phyloP scores from a whole-genome alignment of 2,888 invertebrate species.

The Octonoba sinensis region DNA sequence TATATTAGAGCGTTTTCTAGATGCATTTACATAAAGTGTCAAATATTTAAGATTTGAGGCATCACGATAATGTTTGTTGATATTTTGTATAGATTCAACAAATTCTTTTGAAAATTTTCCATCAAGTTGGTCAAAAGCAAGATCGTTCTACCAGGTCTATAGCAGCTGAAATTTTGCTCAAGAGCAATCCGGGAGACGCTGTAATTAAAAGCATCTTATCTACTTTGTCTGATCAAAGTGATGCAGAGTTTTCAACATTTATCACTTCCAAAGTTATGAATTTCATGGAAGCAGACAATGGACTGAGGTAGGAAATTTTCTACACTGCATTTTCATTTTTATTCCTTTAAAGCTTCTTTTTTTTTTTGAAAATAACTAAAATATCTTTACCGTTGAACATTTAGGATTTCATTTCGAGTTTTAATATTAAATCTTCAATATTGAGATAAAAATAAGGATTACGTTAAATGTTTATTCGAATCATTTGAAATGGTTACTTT shows the following conservation, averaged over 20 bases:
- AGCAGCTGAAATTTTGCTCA: constrained; percentile 66
- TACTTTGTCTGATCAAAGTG: constrained; percentile 19
- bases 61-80: background rate
- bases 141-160: constrained; percentile 66
- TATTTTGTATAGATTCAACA: constrained; percentile 11
- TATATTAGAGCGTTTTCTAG: no score
- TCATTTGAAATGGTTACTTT: no score
- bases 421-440: background rate
- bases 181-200: background rate
- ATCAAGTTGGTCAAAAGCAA: constrained; percentile 47
- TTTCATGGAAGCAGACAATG: constrained; percentile 66
- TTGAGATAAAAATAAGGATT: background rate
- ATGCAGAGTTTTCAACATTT: constrained; percentile 68
- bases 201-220: constrained; percentile 25
- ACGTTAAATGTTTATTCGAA: no score
- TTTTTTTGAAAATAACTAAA: background rate
- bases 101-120: constrained; percentile 35
- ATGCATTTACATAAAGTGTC: no score
- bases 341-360: background rate
- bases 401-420: no score
- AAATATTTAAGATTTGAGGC: background rate
- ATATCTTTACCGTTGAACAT: no score
- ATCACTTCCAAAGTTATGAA: constrained; percentile 68
- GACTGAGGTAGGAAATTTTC: constrained; percentile 32
- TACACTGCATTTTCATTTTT: background rate